Evolutionary conservation across 2,888 invertebrate species (phyloP), one percentile per base, ranked within the genome.

Genomic region (Hoplodrina blanda): DNA sequence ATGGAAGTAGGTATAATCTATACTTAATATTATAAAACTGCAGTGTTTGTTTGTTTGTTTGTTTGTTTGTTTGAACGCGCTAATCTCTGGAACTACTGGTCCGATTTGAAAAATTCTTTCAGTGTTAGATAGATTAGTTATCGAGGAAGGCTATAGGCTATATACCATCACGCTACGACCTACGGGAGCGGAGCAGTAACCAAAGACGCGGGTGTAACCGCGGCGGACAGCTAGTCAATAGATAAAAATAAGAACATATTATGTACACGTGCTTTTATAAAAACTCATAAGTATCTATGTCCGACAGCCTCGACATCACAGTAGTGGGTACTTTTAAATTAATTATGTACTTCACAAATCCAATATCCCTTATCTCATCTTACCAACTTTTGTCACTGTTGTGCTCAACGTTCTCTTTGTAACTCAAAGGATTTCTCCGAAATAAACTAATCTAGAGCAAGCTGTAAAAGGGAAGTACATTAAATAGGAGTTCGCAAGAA

Each of bases 401-500:
- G 65, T 56, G 55, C 61, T 62, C 67, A 63, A 61, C 67, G 44
- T 62, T 66, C 75, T 57, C 75, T 78, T 81, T 78, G 75, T 81
- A 67, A 69, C 66, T 74, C 68, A 72, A 81, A 81, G 69, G 71
- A 72, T 76, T 79, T 81, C 81, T 63, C 53, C 56, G 81, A 81
- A 81, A 81, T 76, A 78, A 80, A 81, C 75, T 81, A 78, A 81
- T 75, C 82, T 81, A 41, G 57, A 65, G 61, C 44, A 49, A 80
- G 72, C 71, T 69, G 65, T 75, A 75, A 81, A 78, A 75, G 62
- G 66, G 62, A 81, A 81, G 64, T 72, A 72, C 54, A 65, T 68
- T 62, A 67, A 72, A 72, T 67, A 81, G 50, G 33, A 76, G 69
- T 69, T 69, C 64, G 20, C 64, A 66, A 54, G 54, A 78, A 75